A percentile compares a stretch with the other conserved stretches of the same genome.
These are phyloP conservation scores for Dryadula phaetusa DNA, from an alignment of 2,888 invertebrate species.

Conservation along the genomic window DNA sequence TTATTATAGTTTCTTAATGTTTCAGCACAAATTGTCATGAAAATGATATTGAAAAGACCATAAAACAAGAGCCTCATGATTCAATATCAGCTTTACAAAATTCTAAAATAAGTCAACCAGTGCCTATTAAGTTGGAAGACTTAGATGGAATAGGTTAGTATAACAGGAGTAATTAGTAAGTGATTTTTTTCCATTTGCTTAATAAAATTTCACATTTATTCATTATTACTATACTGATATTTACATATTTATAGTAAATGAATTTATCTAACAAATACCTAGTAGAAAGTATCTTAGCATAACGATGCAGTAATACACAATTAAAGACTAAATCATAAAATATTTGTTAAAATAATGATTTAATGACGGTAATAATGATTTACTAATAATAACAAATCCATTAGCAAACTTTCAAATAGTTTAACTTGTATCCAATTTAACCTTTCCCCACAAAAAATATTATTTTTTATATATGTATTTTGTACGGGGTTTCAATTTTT, in stretches of 20 bases:
- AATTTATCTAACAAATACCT: too few relatives aligned
- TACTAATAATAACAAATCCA: too few relatives aligned
- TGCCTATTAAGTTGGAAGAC: slow-evolving; percentile 78
- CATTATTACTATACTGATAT: too few relatives aligned
- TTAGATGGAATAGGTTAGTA: slow-evolving; percentile 78
- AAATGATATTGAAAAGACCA: slow-evolving; percentile 61
- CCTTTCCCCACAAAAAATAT: neutral
- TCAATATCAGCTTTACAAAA: slow-evolving; percentile 54
- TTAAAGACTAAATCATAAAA: too few relatives aligned
- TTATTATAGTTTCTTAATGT: neutral
- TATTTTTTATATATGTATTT: slow-evolving; percentile 26
- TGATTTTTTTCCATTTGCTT: neutral
- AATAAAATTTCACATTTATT: too few relatives aligned
- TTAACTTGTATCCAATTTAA: neutral
- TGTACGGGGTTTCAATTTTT: slow-evolving; percentile 77
- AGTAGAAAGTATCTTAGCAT: too few relatives aligned
- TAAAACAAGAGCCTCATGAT: slow-evolving; percentile 73
- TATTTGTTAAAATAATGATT: too few relatives aligned
- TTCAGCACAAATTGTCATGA: slow-evolving; percentile 58
- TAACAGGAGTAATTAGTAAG: slow-evolving; percentile 7
- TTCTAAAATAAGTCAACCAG: slow-evolving; percentile 63
- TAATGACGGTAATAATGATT: too few relatives aligned
- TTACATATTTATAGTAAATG: too few relatives aligned
- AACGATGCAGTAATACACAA: too few relatives aligned
- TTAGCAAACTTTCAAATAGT: neutral